Percentiles rank a stretch among this genome's conserved stretches.
Conservation (phyloP, 2,888 invertebrate genomes). For the Apamea crenata region DNA sequence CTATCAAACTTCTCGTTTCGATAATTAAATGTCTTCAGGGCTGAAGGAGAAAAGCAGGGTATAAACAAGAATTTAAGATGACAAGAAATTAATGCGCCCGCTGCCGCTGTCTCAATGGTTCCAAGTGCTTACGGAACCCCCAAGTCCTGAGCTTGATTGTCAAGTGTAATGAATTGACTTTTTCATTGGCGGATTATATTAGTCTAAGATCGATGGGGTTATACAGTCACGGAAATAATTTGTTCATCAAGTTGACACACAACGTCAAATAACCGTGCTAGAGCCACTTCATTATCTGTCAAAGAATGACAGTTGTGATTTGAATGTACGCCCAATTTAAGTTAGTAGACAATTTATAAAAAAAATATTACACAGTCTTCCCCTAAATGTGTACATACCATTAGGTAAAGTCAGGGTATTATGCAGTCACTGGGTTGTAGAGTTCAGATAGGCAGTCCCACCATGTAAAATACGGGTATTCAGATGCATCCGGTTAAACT, state of each 20-base stretch:
- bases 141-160: background rate
- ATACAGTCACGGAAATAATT: background rate
- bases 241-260: background rate
- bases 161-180: constrained; percentile 25
- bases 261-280: background rate
- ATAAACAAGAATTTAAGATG: constrained; percentile 26
- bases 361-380: background rate
- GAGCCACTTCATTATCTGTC: background rate
- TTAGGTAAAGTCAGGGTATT: background rate
- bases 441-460: background rate
- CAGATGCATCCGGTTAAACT: background rate
- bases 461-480: background rate
- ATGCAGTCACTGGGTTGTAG: background rate
- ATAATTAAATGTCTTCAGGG: constrained; percentile 63
- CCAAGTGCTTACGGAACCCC: constrained; percentile 12
- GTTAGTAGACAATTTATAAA: background rate
- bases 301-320: background rate
- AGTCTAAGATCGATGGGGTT: background rate
- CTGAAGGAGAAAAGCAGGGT: constrained; percentile 40
- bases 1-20: constrained; percentile 61
- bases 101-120: constrained; percentile 2
- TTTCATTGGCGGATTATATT: background rate
- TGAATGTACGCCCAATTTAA: background rate
- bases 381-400: background rate
- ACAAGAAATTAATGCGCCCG: constrained; percentile 17